Evolutionary conservation across 1,140 invertebrate genomes (phyloP).

Genomic region (Lordiphosa collinella): DNA sequence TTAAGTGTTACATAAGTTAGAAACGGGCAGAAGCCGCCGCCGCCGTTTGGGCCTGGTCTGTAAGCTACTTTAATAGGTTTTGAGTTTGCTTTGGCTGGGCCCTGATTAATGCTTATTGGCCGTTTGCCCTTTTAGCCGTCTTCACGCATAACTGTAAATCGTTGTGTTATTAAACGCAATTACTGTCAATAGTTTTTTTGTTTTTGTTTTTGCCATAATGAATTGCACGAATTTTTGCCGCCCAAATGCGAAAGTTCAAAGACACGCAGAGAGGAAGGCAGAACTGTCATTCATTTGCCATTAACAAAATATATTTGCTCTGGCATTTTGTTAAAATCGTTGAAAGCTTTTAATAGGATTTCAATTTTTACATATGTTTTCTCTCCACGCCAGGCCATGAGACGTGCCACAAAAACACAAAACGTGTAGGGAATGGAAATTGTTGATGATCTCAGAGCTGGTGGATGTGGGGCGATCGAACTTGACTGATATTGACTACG

Average conservation of each 20-base stretch:
- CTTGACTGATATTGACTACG: no score
- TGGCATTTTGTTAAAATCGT: slow-evolving; percentile 21
- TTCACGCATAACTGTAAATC: slow-evolving; percentile 61
- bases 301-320: slow-evolving; percentile 57
- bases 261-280: slow-evolving; percentile 32
- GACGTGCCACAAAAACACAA: slow-evolving; percentile 15
- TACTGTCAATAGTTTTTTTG: slow-evolving; percentile 63
- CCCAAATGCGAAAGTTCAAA: slow-evolving; percentile 68
- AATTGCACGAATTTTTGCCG: slow-evolving; percentile 60
- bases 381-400: not conserved
- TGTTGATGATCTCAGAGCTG: slow-evolving; percentile 56
- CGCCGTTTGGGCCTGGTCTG: not conserved
- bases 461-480: slow-evolving; percentile 5
- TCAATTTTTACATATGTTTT: slow-evolving; percentile 65
- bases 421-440: slow-evolving; percentile 41
- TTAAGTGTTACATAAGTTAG: slow-evolving; percentile 73
- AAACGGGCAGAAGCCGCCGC: slow-evolving; percentile 9
- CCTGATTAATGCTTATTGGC: slow-evolving; percentile 64
- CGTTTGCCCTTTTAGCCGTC: slow-evolving; percentile 38
- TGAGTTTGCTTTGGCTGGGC: slow-evolving; percentile 34
- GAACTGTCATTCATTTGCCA: slow-evolving; percentile 53
- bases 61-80: slow-evolving; percentile 40
- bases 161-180: slow-evolving; percentile 68
- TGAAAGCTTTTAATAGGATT: slow-evolving; percentile 74
- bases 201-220: slow-evolving; percentile 40